phyloP scores from a whole-genome alignment of 2,888 invertebrate genomes.

The Drosophila fulvimacula region DNA sequence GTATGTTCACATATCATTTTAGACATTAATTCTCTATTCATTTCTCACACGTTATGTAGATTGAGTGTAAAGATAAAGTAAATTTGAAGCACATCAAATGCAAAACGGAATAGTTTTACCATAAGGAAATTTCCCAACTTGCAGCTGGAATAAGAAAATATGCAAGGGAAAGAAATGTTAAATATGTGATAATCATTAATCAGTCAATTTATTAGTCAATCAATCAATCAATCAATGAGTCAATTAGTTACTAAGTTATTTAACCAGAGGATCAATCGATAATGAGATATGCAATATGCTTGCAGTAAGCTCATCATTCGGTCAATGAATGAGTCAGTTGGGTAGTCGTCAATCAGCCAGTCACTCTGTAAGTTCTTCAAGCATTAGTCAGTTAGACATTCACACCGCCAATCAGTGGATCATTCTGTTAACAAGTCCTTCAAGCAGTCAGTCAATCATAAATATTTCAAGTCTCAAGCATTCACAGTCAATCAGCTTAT shows the following conservation, averaged over 20 bases:
- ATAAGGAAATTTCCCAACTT: background rate
- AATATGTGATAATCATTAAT: background rate
- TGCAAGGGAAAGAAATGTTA: background rate
- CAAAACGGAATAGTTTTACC: background rate
- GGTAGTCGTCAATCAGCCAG: too few relatives aligned
- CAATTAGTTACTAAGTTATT: background rate
- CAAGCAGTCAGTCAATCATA: background rate
- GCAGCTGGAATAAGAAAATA: background rate
- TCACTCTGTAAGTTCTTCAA: background rate
- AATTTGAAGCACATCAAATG: background rate
- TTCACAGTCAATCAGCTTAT: background rate
- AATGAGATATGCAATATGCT: too few relatives aligned
- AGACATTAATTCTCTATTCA: background rate
- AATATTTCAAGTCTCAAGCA: too few relatives aligned
- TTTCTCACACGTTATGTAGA: background rate
- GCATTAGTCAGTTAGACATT: too few relatives aligned
- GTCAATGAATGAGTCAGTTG: background rate
- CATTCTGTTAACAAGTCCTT: background rate
- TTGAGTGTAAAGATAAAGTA: background rate
- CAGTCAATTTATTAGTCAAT: background rate
- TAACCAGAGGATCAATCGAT: background rate
- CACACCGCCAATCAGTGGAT: background rate
- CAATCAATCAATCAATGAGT: background rate
- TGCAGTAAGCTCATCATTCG: too few relatives aligned
- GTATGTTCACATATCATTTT: background rate